Evolutionary conservation across 2,888 invertebrate genomes (phyloP).

Genomic region (Nipponacmea schrenckii): DNA sequence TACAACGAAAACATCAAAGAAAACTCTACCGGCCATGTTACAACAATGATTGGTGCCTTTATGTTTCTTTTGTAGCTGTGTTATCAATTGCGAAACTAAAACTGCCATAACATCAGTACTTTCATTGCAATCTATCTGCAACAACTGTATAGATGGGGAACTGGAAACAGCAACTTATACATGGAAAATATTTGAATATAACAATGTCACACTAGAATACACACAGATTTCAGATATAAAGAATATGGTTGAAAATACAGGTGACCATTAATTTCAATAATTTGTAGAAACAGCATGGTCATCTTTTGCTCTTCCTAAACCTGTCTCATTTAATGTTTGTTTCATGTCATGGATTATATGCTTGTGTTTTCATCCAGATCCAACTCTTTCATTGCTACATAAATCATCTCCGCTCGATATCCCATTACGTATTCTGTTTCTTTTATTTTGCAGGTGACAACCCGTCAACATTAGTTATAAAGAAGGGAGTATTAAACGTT

Average conservation of each 20-base stretch:
- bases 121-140: conserved; percentile 11
- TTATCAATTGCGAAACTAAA: conserved; percentile 21
- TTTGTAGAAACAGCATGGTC: too few relatives aligned
- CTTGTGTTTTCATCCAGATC: too few relatives aligned
- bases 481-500: conserved; percentile 5
- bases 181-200: conserved; percentile 5
- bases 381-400: too few relatives aligned
- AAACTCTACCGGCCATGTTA: too few relatives aligned
- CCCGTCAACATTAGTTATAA: conserved; percentile 15
- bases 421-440: too few relatives aligned
- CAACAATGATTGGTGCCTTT: too few relatives aligned
- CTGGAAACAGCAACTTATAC: neutral
- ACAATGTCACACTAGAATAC: neutral
- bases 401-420: too few relatives aligned
- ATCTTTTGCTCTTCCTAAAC: neutral
- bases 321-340: too few relatives aligned
- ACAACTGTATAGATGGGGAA: conserved; percentile 5
- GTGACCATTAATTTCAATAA: neutral
- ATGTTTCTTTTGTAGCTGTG: neutral
- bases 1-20: too few relatives aligned
- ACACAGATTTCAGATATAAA: neutral
- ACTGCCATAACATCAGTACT: conserved; percentile 11
- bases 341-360: too few relatives aligned
- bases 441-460: conserved; percentile 14
- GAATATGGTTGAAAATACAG: conserved; percentile 8